phyloP scores from a whole-genome alignment of 1,140 invertebrate genomes.

The Lerema accius region DNA sequence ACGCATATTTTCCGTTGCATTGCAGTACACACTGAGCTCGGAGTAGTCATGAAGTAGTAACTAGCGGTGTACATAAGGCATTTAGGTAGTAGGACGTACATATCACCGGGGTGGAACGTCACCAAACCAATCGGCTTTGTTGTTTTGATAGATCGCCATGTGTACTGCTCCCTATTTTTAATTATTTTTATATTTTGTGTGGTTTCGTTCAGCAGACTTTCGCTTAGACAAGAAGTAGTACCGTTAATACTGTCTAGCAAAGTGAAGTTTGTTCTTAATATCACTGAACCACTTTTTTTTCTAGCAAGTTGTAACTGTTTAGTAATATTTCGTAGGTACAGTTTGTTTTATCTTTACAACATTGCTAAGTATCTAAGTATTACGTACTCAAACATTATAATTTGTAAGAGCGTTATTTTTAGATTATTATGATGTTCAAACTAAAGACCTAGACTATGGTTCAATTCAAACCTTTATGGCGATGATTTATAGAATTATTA shows the following conservation, averaged over 20 bases:
- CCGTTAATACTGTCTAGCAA: neutral
- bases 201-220: slow-evolving; percentile 24
- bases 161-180: slow-evolving; percentile 74
- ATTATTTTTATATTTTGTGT: slow-evolving; percentile 53
- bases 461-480: too few species aligned
- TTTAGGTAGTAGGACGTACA: slow-evolving; percentile 82
- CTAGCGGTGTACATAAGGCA: slow-evolving; percentile 82
- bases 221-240: slow-evolving; percentile 32
- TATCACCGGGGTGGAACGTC: slow-evolving; percentile 81
- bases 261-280: neutral
- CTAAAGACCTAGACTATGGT: too few species aligned
- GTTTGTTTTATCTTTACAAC: too few species aligned
- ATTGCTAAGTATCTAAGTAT: too few species aligned
- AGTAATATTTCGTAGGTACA: too few species aligned
- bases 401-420: too few species aligned
- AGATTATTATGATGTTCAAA: too few species aligned
- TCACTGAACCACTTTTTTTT: neutral
- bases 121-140: slow-evolving; percentile 81
- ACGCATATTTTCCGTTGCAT: slow-evolving; percentile 83
- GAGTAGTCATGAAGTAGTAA: slow-evolving; percentile 82
- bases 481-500: too few species aligned
- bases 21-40: slow-evolving; percentile 82
- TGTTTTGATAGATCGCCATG: slow-evolving; percentile 80
- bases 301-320: neutral
- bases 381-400: too few species aligned